Percentiles rank a stretch among this genome's conserved stretches.
These are phyloP conservation scores for Lithobates sylvaticus DNA, from an alignment of 2,797 vertebrate species.

Conservation along the genomic window DNA sequence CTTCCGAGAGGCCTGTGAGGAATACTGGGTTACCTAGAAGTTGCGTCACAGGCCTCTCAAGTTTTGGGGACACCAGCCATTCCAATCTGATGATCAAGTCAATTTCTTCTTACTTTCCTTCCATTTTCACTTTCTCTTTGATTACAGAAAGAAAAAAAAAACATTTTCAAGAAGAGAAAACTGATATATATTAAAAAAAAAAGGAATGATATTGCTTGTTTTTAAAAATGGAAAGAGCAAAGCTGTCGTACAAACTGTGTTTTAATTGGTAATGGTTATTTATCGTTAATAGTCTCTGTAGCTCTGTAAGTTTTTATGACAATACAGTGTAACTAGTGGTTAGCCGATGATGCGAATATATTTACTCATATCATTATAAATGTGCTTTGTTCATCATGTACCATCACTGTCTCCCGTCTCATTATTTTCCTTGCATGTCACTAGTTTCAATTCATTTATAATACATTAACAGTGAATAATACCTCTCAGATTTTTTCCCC, in stretches of 20 bases:
- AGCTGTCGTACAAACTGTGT: slow-evolving; percentile 90
- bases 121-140: slow-evolving; percentile 66
- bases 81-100: slow-evolving; percentile 70
- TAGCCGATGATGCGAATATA: slow-evolving; percentile 91
- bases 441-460: slow-evolving; percentile 93
- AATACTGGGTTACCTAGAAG: neutral
- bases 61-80: slow-evolving; percentile 51
- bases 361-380: slow-evolving; percentile 93
- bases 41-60: slow-evolving; percentile 22
- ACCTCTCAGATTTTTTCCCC: slow-evolving; percentile 89
- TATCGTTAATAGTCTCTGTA: slow-evolving; percentile 89
- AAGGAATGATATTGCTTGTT: slow-evolving; percentile 91
- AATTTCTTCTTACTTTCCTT: slow-evolving; percentile 75
- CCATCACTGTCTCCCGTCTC: slow-evolving; percentile 92
- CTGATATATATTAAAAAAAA: slow-evolving; percentile 66
- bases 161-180: slow-evolving; percentile 63
- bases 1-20: slow-evolving; percentile 71
- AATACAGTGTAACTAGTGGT: slow-evolving; percentile 91
- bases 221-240: slow-evolving; percentile 87
- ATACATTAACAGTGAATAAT: slow-evolving; percentile 92
- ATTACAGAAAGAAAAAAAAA: slow-evolving; percentile 59
- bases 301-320: slow-evolving; percentile 89
- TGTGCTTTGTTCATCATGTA: slow-evolving; percentile 93
- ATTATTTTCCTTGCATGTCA: slow-evolving; percentile 91
- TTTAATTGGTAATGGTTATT: slow-evolving; percentile 90